Conservation (phyloP, 2,113 vertebrate genomes). For the Cebidichthys violaceus region DNA sequence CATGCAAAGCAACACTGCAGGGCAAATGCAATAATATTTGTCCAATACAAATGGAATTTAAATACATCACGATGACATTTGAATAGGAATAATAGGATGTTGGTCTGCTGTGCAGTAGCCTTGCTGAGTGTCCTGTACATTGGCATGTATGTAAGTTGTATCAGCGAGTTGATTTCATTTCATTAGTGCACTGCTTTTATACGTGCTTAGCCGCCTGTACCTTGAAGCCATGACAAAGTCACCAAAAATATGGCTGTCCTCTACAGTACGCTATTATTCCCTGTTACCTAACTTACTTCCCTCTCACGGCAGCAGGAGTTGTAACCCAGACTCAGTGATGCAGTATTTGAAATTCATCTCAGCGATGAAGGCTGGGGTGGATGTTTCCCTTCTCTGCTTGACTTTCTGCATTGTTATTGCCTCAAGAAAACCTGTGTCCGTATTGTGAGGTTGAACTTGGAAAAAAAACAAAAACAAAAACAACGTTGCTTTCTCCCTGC, state of each 20-base stretch:
- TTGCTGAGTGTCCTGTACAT: background rate
- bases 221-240: constrained; percentile 27
- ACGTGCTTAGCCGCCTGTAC: constrained; percentile 12
- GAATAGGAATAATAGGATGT: constrained; percentile 11
- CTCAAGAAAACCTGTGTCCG: constrained; percentile 28
- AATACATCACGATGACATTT: constrained; percentile 32
- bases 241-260: background rate
- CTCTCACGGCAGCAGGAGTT: constrained; percentile 22
- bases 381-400: constrained; percentile 25
- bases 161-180: background rate
- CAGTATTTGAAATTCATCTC: constrained; percentile 50
- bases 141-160: background rate
- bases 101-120: background rate
- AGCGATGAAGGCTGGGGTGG: constrained; percentile 3
- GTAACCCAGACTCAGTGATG: constrained; percentile 40
- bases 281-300: constrained; percentile 37
- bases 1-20: background rate
- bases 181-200: background rate
- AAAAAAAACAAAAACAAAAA: background rate
- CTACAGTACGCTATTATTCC: constrained; percentile 7
- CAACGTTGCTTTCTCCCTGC: constrained; percentile 15
- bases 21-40: constrained; percentile 7
- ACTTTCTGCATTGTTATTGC: constrained; percentile 43
- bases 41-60: constrained; percentile 26
- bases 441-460: constrained; percentile 15